Percentiles rank a stretch among this genome's conserved stretches.
Conservation (phyloP, 1,140 invertebrate species). For the Olivierus martensii region DNA sequence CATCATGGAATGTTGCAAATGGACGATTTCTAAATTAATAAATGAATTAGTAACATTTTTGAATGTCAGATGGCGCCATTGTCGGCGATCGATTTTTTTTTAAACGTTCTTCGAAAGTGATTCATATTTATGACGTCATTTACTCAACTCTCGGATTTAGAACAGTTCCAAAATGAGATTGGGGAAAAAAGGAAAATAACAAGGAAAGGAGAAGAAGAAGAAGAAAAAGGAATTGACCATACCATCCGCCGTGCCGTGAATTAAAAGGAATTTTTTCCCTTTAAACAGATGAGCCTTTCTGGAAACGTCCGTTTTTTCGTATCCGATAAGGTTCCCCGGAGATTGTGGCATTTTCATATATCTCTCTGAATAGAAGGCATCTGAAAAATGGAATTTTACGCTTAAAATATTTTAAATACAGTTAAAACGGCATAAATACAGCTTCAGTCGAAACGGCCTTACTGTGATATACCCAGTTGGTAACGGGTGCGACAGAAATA, state of each 20-base stretch:
- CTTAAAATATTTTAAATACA: no score
- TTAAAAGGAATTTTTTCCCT: conserved; percentile 69
- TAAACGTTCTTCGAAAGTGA: no score
- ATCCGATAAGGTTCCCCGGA: conserved; percentile 71
- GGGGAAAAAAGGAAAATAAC: no score
- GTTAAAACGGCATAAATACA: no score
- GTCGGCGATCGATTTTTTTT: no score
- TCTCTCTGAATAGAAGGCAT: conserved; percentile 83
- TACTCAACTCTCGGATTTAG: no score
- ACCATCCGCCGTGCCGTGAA: conserved; percentile 76
- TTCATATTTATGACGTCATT: no score
- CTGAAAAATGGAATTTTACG: conserved; percentile 34
- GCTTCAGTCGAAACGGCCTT: no score
- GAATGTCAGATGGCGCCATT: no score
- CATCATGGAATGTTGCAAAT: conserved; percentile 84
- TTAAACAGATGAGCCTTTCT: conserved; percentile 60
- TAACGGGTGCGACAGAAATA: conserved; percentile 77
- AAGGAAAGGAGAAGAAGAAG: no score
- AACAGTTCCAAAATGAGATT: no score
- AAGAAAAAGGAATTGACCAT: no score
- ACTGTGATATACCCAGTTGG: conserved; percentile 89
- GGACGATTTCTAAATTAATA: conserved; percentile 64
- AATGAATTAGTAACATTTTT: background rate
- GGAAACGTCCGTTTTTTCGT: conserved; percentile 73
- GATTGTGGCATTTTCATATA: conserved; percentile 77